Base-by-base conservation (phyloP, 23 tunicate species). In the Styela plicata region DNA sequence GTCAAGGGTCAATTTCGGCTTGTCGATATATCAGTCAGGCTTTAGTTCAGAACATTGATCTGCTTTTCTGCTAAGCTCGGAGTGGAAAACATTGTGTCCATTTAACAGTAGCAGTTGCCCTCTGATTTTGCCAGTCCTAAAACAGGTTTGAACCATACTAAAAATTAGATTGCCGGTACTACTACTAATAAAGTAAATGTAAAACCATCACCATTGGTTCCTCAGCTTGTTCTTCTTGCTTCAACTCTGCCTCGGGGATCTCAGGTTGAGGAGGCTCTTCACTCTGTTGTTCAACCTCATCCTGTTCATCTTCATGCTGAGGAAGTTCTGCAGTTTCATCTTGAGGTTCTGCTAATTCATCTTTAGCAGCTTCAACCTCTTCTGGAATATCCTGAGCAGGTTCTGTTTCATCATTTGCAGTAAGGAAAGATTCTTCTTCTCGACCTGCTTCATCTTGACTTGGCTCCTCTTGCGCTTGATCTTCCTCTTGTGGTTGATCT, bases 321-420 rank as follows among this genome's bases (percentile, higher is more conserved):
- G n/a, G n/a, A n/a, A n/a, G n/a, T n/a, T n/a, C n/a, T n/a, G n/a
- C n/a, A n/a, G n/a, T n/a, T n/a, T n/a, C n/a, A n/a, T n/a, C 57
- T 44, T 44, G 57, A 44, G 57, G 57, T 44, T 44, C 57, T 13
- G 7, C 10, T 44, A 5, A 13, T 44, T 44, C 57, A 44, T 5
- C 57, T 44, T 7, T 7, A 13, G 30, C 22, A 0, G 31, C 23
- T 67, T 1, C 53, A 29, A 73, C 53, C 16, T 33, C 78, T 36
- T 33, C 44, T 31, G 74, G 16, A n/a, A 10, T 20, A 19, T 80
- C 44, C 83, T 65, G 35, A 34, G 19, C 26, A 0, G 13, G 2
- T 1, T n/a, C 69, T 24, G 67, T 24, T 36, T 31, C 85, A 68
- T 68, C 85, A 0, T 69, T 69, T 36, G 57, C 57, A 5, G 57